Conservation (phyloP, 2,888 invertebrate species). For the Sesia bembeciformis region DNA sequence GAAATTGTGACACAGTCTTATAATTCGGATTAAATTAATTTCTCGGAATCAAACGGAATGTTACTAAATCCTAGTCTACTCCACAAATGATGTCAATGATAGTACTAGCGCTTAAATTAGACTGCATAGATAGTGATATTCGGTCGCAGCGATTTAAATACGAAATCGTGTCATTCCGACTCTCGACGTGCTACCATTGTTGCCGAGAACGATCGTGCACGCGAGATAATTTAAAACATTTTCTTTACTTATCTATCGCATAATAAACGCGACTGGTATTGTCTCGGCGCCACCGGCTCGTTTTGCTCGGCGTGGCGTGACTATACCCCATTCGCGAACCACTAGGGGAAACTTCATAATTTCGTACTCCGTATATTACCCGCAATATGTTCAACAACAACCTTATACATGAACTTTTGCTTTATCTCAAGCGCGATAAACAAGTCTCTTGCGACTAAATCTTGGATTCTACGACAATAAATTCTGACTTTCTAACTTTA, state of each 20-base stretch:
- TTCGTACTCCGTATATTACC: conserved; percentile 27
- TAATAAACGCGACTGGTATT: conserved; percentile 47
- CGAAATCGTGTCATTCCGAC: conserved; percentile 26
- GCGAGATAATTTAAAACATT: conserved; percentile 53
- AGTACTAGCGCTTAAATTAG: neutral
- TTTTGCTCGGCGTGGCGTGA: conserved; percentile 52
- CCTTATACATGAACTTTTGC: conserved; percentile 14
- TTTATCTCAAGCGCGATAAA: conserved; percentile 12
- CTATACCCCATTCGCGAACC: conserved; percentile 36
- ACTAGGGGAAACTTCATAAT: conserved; percentile 48
- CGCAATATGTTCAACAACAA: conserved; percentile 24
- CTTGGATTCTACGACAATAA: neutral
- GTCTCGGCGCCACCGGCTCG: conserved; percentile 37
- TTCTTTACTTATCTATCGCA: conserved; percentile 49
- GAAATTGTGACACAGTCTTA: too few relatives aligned
- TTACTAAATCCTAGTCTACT: too few relatives aligned
- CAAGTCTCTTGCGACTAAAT: conserved; percentile 8
- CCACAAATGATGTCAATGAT: too few relatives aligned
- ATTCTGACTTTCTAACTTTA: neutral
- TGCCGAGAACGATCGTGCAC: conserved; percentile 24
- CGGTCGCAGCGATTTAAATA: conserved; percentile 17
- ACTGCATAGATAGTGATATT: neutral
- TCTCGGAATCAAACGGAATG: too few relatives aligned
- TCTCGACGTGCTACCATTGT: conserved; percentile 15
- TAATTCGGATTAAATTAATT: too few relatives aligned